A percentile compares a stretch with the other conserved stretches of the same genome.
Evolutionary conservation across 2,113 vertebrate genomes (phyloP).

Genomic region (Numenius arquata): DNA sequence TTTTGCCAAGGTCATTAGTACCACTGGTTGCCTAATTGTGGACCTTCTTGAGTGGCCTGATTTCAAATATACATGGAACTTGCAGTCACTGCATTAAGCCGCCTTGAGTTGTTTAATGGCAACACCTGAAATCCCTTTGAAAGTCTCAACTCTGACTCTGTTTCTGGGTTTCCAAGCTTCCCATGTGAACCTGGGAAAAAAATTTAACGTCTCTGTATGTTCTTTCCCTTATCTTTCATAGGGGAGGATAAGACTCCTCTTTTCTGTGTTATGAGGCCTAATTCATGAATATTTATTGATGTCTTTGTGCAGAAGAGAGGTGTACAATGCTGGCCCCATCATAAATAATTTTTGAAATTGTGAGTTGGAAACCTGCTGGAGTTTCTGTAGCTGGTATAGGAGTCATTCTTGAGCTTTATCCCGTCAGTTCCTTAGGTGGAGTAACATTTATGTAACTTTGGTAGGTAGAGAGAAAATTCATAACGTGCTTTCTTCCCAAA

Average conservation of each 20-base stretch:
- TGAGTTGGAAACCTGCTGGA: neutral
- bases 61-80: neutral
- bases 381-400: neutral
- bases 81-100: neutral
- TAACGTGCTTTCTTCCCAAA: neutral
- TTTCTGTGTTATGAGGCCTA: neutral
- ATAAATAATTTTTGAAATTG: neutral
- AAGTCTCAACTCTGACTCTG: neutral
- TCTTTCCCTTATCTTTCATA: neutral
- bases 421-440: neutral
- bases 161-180: neutral
- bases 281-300: neutral
- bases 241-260: neutral
- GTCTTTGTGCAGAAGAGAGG: neutral
- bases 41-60: neutral
- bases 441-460: neutral
- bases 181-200: neutral
- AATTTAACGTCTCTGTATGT: neutral
- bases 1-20: slow-evolving; percentile 18
- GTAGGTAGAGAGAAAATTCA: neutral
- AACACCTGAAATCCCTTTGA: neutral
- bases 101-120: neutral
- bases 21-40: neutral
- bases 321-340: neutral
- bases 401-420: neutral